Conservation (phyloP, 2,113 vertebrate genomes). For the Typhlomys cinereus region DNA sequence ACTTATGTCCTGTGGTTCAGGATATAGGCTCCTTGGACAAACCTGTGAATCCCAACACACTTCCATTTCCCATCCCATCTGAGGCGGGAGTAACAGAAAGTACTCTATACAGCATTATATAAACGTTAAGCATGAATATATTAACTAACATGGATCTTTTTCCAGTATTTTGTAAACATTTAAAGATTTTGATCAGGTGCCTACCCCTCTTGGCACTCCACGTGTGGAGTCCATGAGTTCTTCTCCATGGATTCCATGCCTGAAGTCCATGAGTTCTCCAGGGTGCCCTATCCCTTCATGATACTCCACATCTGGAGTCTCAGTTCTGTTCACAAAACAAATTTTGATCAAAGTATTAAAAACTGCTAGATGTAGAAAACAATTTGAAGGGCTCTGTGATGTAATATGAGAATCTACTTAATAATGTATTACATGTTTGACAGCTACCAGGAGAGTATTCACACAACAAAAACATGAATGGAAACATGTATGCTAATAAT, state of each 20-base stretch:
- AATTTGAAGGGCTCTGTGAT: background rate
- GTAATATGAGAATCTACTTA: background rate
- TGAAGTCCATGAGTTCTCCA: too few species aligned
- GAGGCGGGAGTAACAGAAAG: too few species aligned
- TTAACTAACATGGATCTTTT: background rate
- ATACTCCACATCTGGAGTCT: too few species aligned
- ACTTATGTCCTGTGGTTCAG: background rate
- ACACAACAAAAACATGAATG: background rate
- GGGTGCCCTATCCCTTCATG: too few species aligned
- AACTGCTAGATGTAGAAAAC: background rate
- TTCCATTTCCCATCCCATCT: background rate
- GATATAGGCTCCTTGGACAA: background rate
- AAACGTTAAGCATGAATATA: background rate
- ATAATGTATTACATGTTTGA: background rate
- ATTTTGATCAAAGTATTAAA: background rate
- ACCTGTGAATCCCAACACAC: accelerated
- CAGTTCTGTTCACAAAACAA: too few species aligned
- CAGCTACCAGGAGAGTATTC: background rate
- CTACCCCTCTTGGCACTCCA: too few species aligned
- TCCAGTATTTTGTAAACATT: background rate
- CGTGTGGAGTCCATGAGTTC: too few species aligned
- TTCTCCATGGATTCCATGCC: too few species aligned
- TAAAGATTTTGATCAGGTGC: background rate
- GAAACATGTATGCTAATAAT: background rate
- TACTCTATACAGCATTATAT: background rate